phyloP scores from a whole-genome alignment of 2,888 invertebrate species.

The Callyntrura sp. region DNA sequence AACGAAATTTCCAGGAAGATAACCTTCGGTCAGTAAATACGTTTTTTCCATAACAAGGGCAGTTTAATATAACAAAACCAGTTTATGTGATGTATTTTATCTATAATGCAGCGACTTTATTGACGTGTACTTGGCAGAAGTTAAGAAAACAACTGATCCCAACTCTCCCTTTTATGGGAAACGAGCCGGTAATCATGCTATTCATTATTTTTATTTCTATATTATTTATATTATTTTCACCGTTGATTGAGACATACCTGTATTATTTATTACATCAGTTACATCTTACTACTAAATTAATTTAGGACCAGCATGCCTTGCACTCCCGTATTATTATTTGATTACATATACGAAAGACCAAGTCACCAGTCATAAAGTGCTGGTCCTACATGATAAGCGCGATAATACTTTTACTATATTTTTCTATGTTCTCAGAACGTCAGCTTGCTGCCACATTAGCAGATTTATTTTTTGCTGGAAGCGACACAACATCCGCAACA shows the following conservation, averaged over 20 bases:
- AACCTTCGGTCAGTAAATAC: slow-evolving; percentile 36
- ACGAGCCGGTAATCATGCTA: slow-evolving; percentile 66
- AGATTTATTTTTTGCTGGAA: slow-evolving; percentile 74
- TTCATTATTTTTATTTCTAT: neutral
- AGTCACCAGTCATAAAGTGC: too few species aligned
- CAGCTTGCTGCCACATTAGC: slow-evolving; percentile 56
- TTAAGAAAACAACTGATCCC: slow-evolving; percentile 78
- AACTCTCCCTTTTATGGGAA: slow-evolving; percentile 78
- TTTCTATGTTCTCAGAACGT: slow-evolving; percentile 42
- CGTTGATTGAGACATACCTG: too few species aligned
- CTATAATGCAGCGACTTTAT: slow-evolving; percentile 77
- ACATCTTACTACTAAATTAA: too few species aligned
- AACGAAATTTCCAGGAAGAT: slow-evolving; percentile 60
- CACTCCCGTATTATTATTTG: too few species aligned
- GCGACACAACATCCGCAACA: slow-evolving; percentile 74
- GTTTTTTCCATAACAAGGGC: neutral
- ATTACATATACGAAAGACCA: too few species aligned
- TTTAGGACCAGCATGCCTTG: too few species aligned
- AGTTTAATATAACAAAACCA: neutral
- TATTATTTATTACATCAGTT: too few species aligned
- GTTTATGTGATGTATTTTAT: neutral
- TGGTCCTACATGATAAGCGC: too few species aligned
- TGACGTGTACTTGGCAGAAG: slow-evolving; percentile 78
- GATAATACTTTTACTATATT: too few species aligned
- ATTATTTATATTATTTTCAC: too few species aligned